Evolutionary conservation across 2,113 vertebrate species (phyloP).

Genomic region (Cinclus mexicanus): DNA sequence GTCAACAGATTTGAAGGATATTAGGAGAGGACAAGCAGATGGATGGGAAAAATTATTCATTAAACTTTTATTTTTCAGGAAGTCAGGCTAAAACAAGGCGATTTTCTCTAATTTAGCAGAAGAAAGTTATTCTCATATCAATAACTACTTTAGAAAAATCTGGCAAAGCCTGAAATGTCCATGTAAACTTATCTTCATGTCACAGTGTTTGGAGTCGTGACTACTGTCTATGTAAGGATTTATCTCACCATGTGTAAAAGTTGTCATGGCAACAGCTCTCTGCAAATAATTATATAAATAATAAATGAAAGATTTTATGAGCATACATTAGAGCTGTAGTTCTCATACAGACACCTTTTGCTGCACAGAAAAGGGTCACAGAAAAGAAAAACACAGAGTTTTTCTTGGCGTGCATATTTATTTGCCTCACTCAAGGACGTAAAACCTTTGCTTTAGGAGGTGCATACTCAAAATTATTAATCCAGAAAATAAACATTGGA

Average conservation of each 20-base stretch:
- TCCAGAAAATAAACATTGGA: neutral
- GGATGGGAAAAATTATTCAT: neutral
- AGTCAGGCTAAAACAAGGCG: neutral
- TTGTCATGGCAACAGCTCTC: conserved; percentile 20
- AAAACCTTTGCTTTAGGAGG: neutral
- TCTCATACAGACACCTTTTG: neutral
- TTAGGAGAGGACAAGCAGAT: neutral
- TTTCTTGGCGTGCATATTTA: neutral
- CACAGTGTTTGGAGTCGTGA: conserved; percentile 12
- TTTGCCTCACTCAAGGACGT: neutral
- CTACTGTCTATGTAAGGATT: neutral
- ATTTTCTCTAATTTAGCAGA: neutral
- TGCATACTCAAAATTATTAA: conserved; percentile 1
- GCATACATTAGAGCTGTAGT: neutral
- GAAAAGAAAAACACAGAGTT: neutral
- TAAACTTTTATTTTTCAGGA: neutral
- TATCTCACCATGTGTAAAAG: conserved; percentile 19
- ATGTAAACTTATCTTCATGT: conserved; percentile 4
- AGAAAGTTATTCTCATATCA: neutral
- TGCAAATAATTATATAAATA: conserved; percentile 63
- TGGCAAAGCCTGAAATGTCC: conserved; percentile 12
- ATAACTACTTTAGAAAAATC: conserved; percentile 21
- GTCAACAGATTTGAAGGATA: neutral
- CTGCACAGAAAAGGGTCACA: neutral
- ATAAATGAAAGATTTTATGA: conserved; percentile 32